Evolutionary conservation across 1,140 invertebrate genomes (phyloP).

Genomic region (Aphelenchoides besseyi): DNA sequence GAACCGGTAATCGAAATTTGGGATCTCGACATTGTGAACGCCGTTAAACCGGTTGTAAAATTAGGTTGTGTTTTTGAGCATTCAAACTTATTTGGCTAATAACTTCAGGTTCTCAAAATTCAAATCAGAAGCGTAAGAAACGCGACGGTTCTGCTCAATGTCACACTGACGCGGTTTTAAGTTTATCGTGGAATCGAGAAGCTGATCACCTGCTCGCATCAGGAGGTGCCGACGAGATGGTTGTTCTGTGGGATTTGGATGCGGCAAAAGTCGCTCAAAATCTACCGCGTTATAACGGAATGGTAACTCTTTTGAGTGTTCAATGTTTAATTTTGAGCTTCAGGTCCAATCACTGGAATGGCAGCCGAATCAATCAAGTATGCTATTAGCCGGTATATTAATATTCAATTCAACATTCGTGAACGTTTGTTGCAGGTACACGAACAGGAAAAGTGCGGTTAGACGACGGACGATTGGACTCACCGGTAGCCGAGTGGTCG

Average conservation of each 20-base stretch:
- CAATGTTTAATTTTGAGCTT: not conserved
- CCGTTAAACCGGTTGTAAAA: conserved; percentile 77
- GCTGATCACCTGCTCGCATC: conserved; percentile 64
- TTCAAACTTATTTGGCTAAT: conserved; percentile 17
- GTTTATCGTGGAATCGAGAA: conserved; percentile 82
- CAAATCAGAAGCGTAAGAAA: conserved; percentile 44
- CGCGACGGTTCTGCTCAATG: conserved; percentile 65
- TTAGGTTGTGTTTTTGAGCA: conserved; percentile 70
- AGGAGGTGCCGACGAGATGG: conserved; percentile 73
- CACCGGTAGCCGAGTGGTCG: conserved; percentile 73
- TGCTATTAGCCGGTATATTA: conserved; percentile 74
- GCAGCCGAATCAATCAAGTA: conserved; percentile 78
- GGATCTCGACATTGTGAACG: conserved; percentile 88
- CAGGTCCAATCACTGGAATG: conserved; percentile 78
- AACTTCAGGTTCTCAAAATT: conserved; percentile 14
- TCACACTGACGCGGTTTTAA: conserved; percentile 84
- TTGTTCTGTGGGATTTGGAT: conserved; percentile 88
- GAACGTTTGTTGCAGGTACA: too few relatives aligned
- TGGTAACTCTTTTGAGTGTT: conserved; percentile 64
- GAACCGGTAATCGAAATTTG: conserved; percentile 84
- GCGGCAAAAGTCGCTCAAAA: conserved; percentile 73
- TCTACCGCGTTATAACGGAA: conserved; percentile 74
- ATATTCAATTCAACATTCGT: too few relatives aligned
- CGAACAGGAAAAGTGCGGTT: conserved; percentile 68
- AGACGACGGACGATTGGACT: conserved; percentile 67